These are phyloP conservation scores for Microcebus murinus DNA, from an alignment of 2,113 vertebrate species.

Conservation along the genomic window DNA sequence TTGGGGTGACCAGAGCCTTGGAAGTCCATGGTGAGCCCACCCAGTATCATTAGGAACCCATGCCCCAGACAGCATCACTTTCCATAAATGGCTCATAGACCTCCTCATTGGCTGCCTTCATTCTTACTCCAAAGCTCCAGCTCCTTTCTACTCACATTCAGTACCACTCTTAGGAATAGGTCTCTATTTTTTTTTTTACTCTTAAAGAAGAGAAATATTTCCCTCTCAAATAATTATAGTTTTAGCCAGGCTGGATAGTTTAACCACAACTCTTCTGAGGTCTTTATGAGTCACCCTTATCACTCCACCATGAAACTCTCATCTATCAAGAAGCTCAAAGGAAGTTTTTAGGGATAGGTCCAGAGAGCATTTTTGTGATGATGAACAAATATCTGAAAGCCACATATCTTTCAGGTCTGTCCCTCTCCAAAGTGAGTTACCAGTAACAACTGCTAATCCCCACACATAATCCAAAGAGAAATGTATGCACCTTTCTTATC, in stretches of 20 bases:
- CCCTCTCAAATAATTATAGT: slow-evolving; percentile 10
- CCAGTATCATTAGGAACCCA: not conserved
- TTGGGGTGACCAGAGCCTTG: not conserved
- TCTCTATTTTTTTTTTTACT: slow-evolving; percentile 19
- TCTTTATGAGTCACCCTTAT: slow-evolving; percentile 29
- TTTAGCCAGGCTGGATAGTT: not conserved
- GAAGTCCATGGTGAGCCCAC: not conserved
- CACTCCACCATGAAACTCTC: not conserved
- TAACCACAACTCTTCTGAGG: not conserved
- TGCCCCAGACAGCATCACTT: not conserved
- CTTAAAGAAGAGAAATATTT: slow-evolving; percentile 32
- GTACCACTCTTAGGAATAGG: not conserved
- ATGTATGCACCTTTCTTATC: not conserved
- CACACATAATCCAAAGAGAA: not conserved
- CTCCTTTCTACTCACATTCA: not conserved
- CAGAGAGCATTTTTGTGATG: slow-evolving; percentile 11
- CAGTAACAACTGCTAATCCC: not conserved
- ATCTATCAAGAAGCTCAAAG: not conserved
- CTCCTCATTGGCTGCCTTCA: not conserved
- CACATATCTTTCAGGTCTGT: not conserved
- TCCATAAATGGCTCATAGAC: not conserved
- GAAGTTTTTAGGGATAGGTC: not conserved
- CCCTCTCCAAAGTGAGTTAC: not conserved
- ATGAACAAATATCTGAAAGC: slow-evolving; percentile 9
- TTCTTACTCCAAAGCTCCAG: not conserved